Base-by-base conservation (phyloP, 1,140 invertebrate species). In the Procambarus clarkii region DNA sequence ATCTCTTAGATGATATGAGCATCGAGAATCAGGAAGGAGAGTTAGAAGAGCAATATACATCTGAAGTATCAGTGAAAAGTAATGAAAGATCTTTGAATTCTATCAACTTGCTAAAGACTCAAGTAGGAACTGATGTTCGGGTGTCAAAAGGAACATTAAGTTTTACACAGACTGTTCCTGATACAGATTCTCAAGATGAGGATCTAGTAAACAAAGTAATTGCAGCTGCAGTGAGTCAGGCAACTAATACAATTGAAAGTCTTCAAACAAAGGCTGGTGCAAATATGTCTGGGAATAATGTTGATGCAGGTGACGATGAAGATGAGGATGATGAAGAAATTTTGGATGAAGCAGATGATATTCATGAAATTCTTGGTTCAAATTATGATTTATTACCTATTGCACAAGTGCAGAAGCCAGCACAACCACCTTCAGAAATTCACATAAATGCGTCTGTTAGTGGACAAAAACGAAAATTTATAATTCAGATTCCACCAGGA, bases 401-500 rank as follows among this genome's bases (percentile, higher is more conserved):
- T 9, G 9, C 83, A 79, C 54, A 82, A 50, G 79, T 85, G 7
- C 76, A 71, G 58, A 91, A 91, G n/a, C 64, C 74, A 44, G 58
- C 45, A 18, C 69, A 86, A n/a, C 87, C 82, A 46, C 88, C 88
- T 60, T 44, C 88, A 60, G 91, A 93, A 91, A 92, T 93, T 64
- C 87, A 92, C 64, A 91, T 93, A 44, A 93, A 86, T 91, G 92
- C 91, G 2, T 92, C 87, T 44, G 88, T 92, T 18, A 78, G 78
- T 58, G 92, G 92, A 71, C 86, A 83, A 15, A 84, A 90, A 34
- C 46, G 88, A 64, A 92, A 91, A 46, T 93, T 93, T 78, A 92
- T 93, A 69, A 89, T 93, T 24, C 91, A 93, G 54, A 82, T 93
- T 45, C 92, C 90, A 24, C 82, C 91, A 34, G 91, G 89, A 45